These are phyloP conservation scores for Schizopygopsis malacanthus DNA, from an alignment of 2,797 vertebrate species.

Conservation along the genomic window DNA sequence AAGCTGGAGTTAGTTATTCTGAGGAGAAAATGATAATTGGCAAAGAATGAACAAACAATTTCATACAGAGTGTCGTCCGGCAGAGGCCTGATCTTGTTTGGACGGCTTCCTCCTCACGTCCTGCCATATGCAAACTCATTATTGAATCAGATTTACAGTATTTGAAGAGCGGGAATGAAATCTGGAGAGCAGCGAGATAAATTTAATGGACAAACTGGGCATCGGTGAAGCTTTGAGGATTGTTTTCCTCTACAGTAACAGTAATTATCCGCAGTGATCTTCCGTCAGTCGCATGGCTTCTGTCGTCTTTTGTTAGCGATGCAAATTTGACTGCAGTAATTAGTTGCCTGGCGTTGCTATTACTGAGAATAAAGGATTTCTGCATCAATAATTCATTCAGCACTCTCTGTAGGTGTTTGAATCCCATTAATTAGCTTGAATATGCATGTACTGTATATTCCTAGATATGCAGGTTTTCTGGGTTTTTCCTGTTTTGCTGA, in stretches of 20 bases:
- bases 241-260: not conserved
- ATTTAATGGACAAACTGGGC: constrained; percentile 20
- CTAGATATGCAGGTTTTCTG: not conserved
- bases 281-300: not conserved
- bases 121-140: constrained; percentile 37
- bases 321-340: constrained; percentile 47
- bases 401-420: constrained; percentile 20
- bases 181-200: constrained; percentile 8
- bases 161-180: constrained; percentile 24
- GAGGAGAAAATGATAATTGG: constrained; percentile 47
- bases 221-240: not conserved
- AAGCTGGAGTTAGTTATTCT: not conserved
- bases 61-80: constrained; percentile 4
- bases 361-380: constrained; percentile 32
- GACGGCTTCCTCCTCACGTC: not conserved
- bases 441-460: not conserved
- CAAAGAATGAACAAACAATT: constrained; percentile 39
- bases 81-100: constrained; percentile 18
- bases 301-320: constrained; percentile 37
- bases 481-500: not conserved
- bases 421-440: constrained; percentile 34
- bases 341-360: constrained; percentile 20
- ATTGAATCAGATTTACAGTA: constrained; percentile 40
- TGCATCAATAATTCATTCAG: constrained; percentile 44
- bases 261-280: not conserved